A percentile compares a stretch with the other conserved stretches of the same genome.
Evolutionary conservation across 1,140 invertebrate species (phyloP).

Genomic region (Heliconius hermathena): DNA sequence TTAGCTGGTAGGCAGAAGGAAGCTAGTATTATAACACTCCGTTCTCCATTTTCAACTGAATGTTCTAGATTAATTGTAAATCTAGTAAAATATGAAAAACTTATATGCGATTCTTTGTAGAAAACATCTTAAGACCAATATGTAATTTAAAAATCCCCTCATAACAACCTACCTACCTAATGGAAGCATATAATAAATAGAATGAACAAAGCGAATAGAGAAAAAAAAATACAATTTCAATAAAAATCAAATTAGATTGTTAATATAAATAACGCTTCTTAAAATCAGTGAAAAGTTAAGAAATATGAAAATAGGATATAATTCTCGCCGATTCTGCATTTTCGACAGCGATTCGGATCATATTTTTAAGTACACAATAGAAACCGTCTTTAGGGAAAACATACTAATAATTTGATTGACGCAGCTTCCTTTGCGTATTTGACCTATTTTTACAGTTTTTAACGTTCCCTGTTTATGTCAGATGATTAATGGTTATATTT

Average conservation of each 20-base stretch:
- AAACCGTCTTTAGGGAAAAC: slow-evolving; percentile 30
- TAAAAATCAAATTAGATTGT: background rate
- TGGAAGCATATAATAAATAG: too few relatives aligned
- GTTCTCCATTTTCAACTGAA: too few relatives aligned
- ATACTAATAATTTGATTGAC: slow-evolving; percentile 28
- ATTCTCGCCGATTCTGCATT: slow-evolving; percentile 27
- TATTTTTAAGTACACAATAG: slow-evolving; percentile 31
- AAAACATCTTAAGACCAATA: too few relatives aligned
- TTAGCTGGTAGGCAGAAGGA: too few relatives aligned
- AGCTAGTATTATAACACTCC: too few relatives aligned
- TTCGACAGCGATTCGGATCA: slow-evolving; percentile 23
- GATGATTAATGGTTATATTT: background rate
- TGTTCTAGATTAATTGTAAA: too few relatives aligned
- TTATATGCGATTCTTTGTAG: too few relatives aligned
- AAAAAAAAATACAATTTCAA: too few relatives aligned
- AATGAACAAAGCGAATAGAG: too few relatives aligned
- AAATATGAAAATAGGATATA: slow-evolving; percentile 25
- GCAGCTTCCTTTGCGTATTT: slow-evolving; percentile 17
- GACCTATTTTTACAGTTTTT: slow-evolving; percentile 21
- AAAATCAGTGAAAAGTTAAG: background rate
- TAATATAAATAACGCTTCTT: background rate
- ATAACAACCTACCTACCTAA: too few relatives aligned
- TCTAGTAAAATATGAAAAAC: too few relatives aligned
- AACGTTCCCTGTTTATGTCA: background rate
- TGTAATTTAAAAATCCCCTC: too few relatives aligned